A percentile compares a stretch with the other conserved stretches of the same genome.
phyloP scores from a whole-genome alignment of 35 echinoderm and acorn worm genomes.

The Anneissia japonica region DNA sequence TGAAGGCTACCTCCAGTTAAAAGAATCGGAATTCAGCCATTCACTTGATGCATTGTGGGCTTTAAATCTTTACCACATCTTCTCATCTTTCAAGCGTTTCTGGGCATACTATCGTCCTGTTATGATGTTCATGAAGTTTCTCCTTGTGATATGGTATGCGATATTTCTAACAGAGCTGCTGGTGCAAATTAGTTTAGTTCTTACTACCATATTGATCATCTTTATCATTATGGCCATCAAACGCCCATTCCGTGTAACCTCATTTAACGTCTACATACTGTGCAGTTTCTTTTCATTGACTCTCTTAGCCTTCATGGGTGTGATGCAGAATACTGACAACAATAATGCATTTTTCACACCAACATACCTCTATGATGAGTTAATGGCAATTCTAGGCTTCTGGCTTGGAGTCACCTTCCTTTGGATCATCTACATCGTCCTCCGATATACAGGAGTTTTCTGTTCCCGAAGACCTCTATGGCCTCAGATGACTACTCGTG shows the following conservation, averaged over 20 bases:
- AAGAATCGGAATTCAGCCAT: constrained; percentile 85
- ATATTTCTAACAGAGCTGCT: constrained; percentile 53
- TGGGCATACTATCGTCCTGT: constrained; percentile 88
- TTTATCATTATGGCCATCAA: constrained; percentile 65
- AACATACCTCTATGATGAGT: constrained; percentile 53
- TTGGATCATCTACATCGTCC: constrained; percentile 65
- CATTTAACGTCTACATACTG: constrained; percentile 72
- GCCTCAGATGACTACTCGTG: constrained; percentile 63
- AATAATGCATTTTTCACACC: constrained; percentile 78
- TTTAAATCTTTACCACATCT: constrained; percentile 78
- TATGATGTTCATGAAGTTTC: constrained; percentile 72
- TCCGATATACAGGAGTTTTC: constrained; percentile 60
- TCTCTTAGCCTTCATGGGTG: constrained; percentile 51
- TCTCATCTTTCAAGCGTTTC: constrained; percentile 90
- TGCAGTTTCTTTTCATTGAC: constrained; percentile 67
- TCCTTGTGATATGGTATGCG: constrained; percentile 62
- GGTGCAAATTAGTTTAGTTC: constrained; percentile 59
- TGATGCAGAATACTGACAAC: constrained; percentile 67
- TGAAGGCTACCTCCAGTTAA: constrained; percentile 87
- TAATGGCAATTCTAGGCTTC: constrained; percentile 46
- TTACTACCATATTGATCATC: constrained; percentile 45
- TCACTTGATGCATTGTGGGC: constrained; percentile 77
- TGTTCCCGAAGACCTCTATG: constrained; percentile 66
- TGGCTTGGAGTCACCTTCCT: constrained; percentile 68
- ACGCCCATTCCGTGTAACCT: constrained; percentile 76